Base-by-base conservation (phyloP, 2,888 invertebrate genomes). In the Stomorhina lunata region DNA sequence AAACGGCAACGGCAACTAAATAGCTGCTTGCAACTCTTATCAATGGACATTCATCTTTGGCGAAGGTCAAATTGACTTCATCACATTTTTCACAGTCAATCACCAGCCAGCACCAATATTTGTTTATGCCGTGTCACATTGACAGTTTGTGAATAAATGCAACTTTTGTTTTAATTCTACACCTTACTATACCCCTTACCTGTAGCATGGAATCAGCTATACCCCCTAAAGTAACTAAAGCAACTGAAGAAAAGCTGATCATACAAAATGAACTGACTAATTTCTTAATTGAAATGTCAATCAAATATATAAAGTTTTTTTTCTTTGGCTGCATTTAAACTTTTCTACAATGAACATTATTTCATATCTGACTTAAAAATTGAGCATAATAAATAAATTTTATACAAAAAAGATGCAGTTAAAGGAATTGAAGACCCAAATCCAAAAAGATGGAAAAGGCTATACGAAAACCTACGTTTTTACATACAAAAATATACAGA, bases 231-330 rank as follows among this genome's bases (percentile, higher is more conserved):
- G n/a, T 29, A 43, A 34, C 43, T 5, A 22, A 12, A 43, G 45
- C 27, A 71, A 27, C 32, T 34, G 32, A 15, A 65, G 45, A 69
- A 77, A 68, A 32, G 32, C 55, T 25, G 15, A 2, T 34, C 10
- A 34, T 15, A 25, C 59, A 66, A 82, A 75, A 53, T 53, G 55
- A 88, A 84, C 84, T 86, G 87, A 87, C 87, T 85, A 88, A 89
- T 87, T 87, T 87, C 85, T 88, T 88, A 88, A 88, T 89, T 89
- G 88, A 88, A 87, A 85, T 88, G 88, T 87, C 88, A 87, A 88
- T 88, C 88, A 88, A 85, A 82, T 81, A 17, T n/a, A n/a, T n/a
- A n/a, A n/a, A 50, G 50, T 55, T 61, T 45, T 69, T 48, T 61
- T 22, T 15, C 17, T 43, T 15, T 63, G 40, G 7, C 15, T 48